Evolutionary conservation across 2,888 invertebrate species (phyloP).

Genomic region (Selenia dentaria): DNA sequence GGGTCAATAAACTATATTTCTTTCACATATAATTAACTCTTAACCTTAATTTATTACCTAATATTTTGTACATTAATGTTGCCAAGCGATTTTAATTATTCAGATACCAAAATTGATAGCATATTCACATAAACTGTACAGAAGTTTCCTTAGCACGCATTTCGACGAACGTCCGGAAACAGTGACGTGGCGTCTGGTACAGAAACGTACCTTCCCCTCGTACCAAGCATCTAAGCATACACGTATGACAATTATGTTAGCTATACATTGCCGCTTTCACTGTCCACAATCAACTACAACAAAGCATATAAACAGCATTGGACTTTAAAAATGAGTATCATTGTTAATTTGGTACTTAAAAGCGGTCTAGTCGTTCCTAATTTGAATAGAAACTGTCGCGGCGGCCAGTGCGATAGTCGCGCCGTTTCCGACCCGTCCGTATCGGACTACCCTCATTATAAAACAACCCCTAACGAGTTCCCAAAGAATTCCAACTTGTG

Average conservation of each 20-base stretch:
- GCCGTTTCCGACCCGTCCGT: constrained; percentile 63
- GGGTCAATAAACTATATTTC: no score
- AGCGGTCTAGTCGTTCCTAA: constrained; percentile 50
- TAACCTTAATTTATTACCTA: no score
- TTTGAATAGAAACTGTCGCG: constrained; percentile 75
- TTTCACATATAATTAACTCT: no score
- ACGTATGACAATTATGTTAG: background rate
- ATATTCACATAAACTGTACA: constrained; percentile 30
- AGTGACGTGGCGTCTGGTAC: constrained; percentile 53
- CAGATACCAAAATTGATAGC: constrained; percentile 28
- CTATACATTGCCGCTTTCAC: constrained; percentile 11
- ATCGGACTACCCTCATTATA: constrained; percentile 50
- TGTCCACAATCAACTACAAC: background rate
- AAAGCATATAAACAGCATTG: constrained; percentile 37
- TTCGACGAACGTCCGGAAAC: constrained; percentile 56
- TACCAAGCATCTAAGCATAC: constrained; percentile 9
- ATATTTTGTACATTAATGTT: background rate
- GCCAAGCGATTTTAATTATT: constrained; percentile 3
- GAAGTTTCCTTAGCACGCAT: constrained; percentile 51
- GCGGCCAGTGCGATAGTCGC: constrained; percentile 56
- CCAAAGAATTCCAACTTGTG: constrained; percentile 57
- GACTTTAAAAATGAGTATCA: constrained; percentile 10
- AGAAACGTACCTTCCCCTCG: constrained; percentile 24
- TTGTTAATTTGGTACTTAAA: constrained; percentile 33
- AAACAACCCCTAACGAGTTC: constrained; percentile 58